Evolutionary conservation across 2,888 invertebrate genomes (phyloP).

Genomic region (Dione vanillae): DNA sequence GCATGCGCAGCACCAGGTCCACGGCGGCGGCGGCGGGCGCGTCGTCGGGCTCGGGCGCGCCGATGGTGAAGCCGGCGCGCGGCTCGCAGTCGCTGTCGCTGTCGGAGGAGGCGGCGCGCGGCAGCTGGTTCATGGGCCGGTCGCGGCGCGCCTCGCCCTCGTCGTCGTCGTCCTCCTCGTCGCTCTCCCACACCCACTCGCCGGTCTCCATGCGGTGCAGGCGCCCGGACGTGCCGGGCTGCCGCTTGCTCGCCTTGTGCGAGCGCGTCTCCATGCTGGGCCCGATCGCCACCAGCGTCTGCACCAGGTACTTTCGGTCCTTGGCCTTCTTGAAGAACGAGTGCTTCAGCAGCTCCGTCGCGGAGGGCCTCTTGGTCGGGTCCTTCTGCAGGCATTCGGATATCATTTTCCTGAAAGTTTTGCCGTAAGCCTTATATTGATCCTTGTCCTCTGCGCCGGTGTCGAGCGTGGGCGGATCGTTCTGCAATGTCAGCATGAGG

Average conservation of each 20-base stretch:
- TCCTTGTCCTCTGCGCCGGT: slow-evolving; percentile 98
- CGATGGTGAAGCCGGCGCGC: slow-evolving; percentile 67
- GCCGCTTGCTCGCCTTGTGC: slow-evolving; percentile 92
- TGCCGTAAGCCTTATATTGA: slow-evolving; percentile 99
- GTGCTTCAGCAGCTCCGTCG: slow-evolving; percentile 97
- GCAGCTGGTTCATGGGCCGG: slow-evolving; percentile 86
- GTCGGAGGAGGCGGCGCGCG: slow-evolving; percentile 85
- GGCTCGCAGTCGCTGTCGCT: slow-evolving; percentile 84
- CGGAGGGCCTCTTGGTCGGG: slow-evolving; percentile 97
- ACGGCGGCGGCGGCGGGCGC: slow-evolving; percentile 80
- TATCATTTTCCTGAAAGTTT: slow-evolving; percentile 99
- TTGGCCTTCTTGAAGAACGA: slow-evolving; percentile 99
- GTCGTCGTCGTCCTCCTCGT: slow-evolving; percentile 90
- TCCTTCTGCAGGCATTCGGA: slow-evolving; percentile 99
- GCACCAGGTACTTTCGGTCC: slow-evolving; percentile 94
- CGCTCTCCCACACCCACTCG: slow-evolving; percentile 99
- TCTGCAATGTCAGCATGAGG: slow-evolving; percentile 99
- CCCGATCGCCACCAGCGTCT: slow-evolving; percentile 93
- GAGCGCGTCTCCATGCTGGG: slow-evolving; percentile 96
- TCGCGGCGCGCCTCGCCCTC: slow-evolving; percentile 82
- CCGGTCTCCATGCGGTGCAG: slow-evolving; percentile 97
- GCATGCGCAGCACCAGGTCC: slow-evolving; percentile 94
- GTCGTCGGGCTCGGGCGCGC: slow-evolving; percentile 63
- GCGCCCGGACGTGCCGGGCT: slow-evolving; percentile 93
- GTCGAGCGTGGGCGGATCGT: slow-evolving; percentile 98